These are phyloP conservation scores for Macaca fascicularis DNA, from an alignment of 2,113 vertebrate species.

Conservation along the genomic window DNA sequence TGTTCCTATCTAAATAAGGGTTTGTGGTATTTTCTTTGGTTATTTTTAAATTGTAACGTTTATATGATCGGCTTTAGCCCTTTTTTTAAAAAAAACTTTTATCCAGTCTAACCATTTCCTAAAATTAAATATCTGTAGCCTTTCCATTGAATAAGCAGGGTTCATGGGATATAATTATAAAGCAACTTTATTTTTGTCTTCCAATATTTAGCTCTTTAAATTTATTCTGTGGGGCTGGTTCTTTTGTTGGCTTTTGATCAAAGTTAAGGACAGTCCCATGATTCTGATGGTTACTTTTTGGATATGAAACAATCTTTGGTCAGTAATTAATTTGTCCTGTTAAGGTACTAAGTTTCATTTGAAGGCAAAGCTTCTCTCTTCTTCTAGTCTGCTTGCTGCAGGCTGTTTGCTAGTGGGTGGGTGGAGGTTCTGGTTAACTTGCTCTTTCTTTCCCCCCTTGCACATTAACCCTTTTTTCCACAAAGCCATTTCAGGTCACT, in stretches of 20 bases:
- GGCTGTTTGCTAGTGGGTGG: background rate
- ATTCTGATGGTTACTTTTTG: slow-evolving; percentile 41
- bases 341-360: slow-evolving; percentile 35
- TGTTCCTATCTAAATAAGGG: slow-evolving; percentile 43
- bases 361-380: background rate
- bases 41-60: slow-evolving; percentile 63
- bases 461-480: background rate
- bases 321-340: slow-evolving; percentile 31
- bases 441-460: background rate
- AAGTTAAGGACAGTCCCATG: background rate
- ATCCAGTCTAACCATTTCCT: slow-evolving; percentile 51
- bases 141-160: slow-evolving; percentile 53
- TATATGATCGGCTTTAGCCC: background rate
- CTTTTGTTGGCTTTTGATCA: slow-evolving; percentile 30
- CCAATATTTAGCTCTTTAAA: background rate
- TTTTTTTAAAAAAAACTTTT: background rate
- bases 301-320: background rate
- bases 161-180: slow-evolving; percentile 59
- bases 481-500: background rate
- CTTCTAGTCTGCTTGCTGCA: background rate
- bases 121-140: slow-evolving; percentile 61
- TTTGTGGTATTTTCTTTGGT: slow-evolving; percentile 41
- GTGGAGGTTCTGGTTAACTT: background rate
- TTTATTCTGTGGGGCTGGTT: background rate
- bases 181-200: slow-evolving; percentile 63